phyloP scores from a whole-genome alignment of 2,113 vertebrate genomes.

The Smithornis capensis region DNA sequence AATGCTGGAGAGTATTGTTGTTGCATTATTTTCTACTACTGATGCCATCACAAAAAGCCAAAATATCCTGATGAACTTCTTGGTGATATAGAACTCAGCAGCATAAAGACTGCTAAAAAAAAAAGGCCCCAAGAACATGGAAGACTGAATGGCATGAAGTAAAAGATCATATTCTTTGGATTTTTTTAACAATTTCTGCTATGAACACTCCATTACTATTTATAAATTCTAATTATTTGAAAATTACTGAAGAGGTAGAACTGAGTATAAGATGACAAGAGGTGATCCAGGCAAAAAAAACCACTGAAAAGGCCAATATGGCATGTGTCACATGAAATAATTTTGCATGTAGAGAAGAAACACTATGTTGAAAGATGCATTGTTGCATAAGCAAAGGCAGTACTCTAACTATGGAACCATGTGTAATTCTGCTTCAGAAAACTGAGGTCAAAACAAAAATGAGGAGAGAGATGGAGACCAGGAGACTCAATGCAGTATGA shows the following conservation, averaged over 20 bases:
- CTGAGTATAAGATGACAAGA: not conserved
- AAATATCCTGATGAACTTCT: not conserved
- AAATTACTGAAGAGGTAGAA: not conserved
- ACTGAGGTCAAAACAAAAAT: not conserved
- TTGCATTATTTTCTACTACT: no score
- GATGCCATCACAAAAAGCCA: not conserved
- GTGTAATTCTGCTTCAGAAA: not conserved
- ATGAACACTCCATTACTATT: not conserved
- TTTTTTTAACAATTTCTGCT: not conserved
- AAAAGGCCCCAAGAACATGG: not conserved
- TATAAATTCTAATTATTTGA: not conserved
- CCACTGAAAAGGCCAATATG: not conserved
- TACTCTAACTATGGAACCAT: not conserved
- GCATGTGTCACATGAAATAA: not conserved
- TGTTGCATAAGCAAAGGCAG: not conserved
- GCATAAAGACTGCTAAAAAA: accelerated
- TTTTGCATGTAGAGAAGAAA: not conserved
- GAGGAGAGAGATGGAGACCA: not conserved
- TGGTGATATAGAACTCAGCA: not conserved
- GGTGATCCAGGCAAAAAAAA: not conserved
- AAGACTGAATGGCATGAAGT: not conserved
- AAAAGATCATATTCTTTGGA: not conserved
- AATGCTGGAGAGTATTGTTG: not conserved
- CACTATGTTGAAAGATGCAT: not conserved
- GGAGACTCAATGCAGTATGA: not conserved